Percentiles rank a stretch among this genome's conserved stretches.
phyloP scores from a whole-genome alignment of 2,797 vertebrate genomes.

The Centropyge bicolor region DNA sequence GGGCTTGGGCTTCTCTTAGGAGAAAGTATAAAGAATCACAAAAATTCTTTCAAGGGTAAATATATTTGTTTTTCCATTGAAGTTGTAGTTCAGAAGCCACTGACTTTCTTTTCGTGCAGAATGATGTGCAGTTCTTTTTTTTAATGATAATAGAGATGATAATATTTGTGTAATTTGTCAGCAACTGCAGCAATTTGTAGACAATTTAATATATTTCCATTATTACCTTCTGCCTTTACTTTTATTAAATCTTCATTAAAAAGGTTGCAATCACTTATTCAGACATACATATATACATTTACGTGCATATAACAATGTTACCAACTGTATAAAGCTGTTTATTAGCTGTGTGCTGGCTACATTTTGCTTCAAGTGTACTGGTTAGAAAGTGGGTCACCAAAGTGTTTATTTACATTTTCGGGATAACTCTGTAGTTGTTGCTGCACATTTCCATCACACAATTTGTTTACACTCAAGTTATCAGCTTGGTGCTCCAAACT shows the following conservation, averaged over 20 bases:
- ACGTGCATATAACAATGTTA: neutral
- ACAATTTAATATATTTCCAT: neutral
- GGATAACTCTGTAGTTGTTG: neutral
- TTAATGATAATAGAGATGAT: too few relatives aligned
- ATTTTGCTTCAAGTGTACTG: neutral
- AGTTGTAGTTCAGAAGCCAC: too few relatives aligned
- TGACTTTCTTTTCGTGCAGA: neutral
- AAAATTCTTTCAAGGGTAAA: too few relatives aligned
- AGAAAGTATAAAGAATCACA: neutral
- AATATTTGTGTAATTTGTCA: neutral
- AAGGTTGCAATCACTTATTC: constrained; percentile 8
- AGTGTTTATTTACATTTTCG: neutral
- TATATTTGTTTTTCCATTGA: too few relatives aligned
- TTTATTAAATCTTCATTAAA: neutral
- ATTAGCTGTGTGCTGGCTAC: neutral
- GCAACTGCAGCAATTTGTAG: neutral
- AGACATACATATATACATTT: neutral
- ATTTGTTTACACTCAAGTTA: constrained; percentile 3
- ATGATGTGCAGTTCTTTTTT: neutral
- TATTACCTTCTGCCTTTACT: neutral
- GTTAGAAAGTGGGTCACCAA: neutral
- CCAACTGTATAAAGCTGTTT: neutral
- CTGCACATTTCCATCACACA: neutral
- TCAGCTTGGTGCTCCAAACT: neutral
- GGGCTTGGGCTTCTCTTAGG: neutral